Base-by-base conservation (phyloP, 1,140 invertebrate species). In the Theocolax elegans region DNA sequence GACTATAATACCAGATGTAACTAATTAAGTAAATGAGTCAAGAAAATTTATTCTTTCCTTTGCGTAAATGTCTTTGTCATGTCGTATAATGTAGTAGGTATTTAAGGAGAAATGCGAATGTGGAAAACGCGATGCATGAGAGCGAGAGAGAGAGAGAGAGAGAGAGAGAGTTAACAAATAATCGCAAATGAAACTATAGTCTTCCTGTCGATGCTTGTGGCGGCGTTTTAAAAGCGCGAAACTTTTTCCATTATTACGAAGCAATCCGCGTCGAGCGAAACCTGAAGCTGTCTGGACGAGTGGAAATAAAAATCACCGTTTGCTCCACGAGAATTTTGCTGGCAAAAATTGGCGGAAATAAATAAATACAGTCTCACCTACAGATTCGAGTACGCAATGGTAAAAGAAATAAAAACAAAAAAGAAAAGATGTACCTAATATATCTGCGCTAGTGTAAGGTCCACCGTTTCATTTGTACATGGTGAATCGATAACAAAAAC, bases 391-490 rank as follows among this genome's bases (percentile, higher is more conserved):
- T n/a, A n/a, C n/a, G n/a, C n/a, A n/a, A n/a, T n/a, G n/a, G n/a
- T n/a, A n/a, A n/a, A n/a, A n/a, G n/a, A n/a, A n/a, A n/a, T n/a
- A 49, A 31, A 69, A 48, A 67, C n/a, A 17, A 25, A 51, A 64
- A 13, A 35, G 0, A 63, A 65, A 58, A 72, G 3, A 62, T 56
- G 51, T 71, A 73, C 56, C 65, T 69, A n/a, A n/a, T n/a, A n/a
- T n/a, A 73, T 74, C 54, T 75, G 38, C 49, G 66, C 60, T 67
- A 67, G 66, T 72, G 12, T 75, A 71, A 71, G 73, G 42, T 64
- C 21, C 63, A 67, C 49, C 69, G n/a, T 76, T 76, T 77, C 19
- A 76, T 78, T 77, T 78, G 44, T 75, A 74, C 65, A 29, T 64
- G 44, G 23, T 42, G 46, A 25, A 75, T 65, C 4, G 10, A 35